Evolutionary conservation across 2,113 vertebrate genomes (phyloP).

Genomic region (Rhinolophus ferrumequinum): DNA sequence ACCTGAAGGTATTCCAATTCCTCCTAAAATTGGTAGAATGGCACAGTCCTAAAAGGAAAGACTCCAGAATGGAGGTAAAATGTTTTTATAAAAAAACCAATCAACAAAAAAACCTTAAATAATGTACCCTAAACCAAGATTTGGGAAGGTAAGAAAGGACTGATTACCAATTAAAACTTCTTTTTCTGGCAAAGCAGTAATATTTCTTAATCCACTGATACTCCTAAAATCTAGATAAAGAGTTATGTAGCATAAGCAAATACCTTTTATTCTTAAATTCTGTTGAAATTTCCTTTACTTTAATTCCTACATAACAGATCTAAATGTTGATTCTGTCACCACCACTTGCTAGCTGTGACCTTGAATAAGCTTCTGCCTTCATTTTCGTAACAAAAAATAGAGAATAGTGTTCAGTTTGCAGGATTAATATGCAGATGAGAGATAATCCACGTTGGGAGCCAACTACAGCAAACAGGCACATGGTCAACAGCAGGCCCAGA

Average conservation of each 20-base stretch:
- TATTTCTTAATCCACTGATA: conserved; percentile 18
- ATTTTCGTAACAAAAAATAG: not conserved
- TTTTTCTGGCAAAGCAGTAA: not conserved
- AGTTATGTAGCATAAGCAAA: not conserved
- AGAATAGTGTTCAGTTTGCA: not conserved
- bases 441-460: not conserved
- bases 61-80: not conserved
- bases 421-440: not conserved
- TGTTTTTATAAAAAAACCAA: not conserved
- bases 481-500: not conserved
- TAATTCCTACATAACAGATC: not conserved
- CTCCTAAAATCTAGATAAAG: not conserved
- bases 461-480: not conserved
- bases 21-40: not conserved
- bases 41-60: not conserved
- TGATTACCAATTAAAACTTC: not conserved
- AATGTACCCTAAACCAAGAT: not conserved
- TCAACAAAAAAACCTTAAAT: not conserved
- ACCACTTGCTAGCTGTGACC: not conserved
- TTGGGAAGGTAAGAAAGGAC: not conserved
- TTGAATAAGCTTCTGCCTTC: not conserved
- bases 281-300: not conserved
- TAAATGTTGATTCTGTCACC: conserved; percentile 26
- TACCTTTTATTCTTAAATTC: conserved; percentile 6
- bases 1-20: not conserved